Percentiles rank a stretch among this genome's conserved stretches.
Conservation (phyloP, 2,888 invertebrate genomes). For the Amitus sp. region DNA sequence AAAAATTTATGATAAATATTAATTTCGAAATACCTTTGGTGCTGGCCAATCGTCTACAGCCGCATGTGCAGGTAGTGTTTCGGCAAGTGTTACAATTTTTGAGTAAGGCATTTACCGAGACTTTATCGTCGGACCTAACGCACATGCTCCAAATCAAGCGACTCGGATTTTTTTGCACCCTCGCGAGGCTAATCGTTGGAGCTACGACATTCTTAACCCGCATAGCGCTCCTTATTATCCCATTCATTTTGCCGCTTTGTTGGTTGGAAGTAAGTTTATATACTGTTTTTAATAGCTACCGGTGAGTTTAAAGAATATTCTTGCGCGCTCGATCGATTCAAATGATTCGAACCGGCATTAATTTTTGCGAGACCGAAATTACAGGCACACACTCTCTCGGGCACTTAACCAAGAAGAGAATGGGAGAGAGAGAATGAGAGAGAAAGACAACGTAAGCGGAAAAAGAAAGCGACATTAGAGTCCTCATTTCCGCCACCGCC, state of each 20-base stretch:
- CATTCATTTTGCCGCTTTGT: slow-evolving; percentile 71
- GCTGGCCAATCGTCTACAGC: slow-evolving; percentile 74
- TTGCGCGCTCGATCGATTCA: too few species aligned
- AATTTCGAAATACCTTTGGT: slow-evolving; percentile 79
- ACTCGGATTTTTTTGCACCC: slow-evolving; percentile 73
- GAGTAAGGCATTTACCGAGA: slow-evolving; percentile 37
- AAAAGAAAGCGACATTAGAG: too few species aligned
- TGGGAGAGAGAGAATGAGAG: slow-evolving; percentile 11
- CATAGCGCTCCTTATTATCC: slow-evolving; percentile 73
- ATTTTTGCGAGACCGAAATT: too few species aligned
- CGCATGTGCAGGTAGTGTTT: slow-evolving; percentile 72
- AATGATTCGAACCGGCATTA: too few species aligned
- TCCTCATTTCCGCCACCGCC: too few species aligned
- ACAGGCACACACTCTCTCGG: too few species aligned
- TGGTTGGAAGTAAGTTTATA: too few species aligned
- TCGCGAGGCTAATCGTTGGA: slow-evolving; percentile 64
- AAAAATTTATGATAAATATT: too few species aligned
- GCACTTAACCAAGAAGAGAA: too few species aligned
- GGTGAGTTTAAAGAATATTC: too few species aligned
- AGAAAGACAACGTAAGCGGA: slow-evolving; percentile 18
- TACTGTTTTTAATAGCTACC: too few species aligned
- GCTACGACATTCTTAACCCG: slow-evolving; percentile 65
- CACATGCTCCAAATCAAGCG: slow-evolving; percentile 81
- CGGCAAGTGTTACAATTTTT: slow-evolving; percentile 9
- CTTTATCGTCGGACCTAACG: slow-evolving; percentile 59